Percentiles rank a stretch among this genome's conserved stretches.
Evolutionary conservation across 2,797 vertebrate species (phyloP).

Genomic region (Hoplostethus mediterraneus): DNA sequence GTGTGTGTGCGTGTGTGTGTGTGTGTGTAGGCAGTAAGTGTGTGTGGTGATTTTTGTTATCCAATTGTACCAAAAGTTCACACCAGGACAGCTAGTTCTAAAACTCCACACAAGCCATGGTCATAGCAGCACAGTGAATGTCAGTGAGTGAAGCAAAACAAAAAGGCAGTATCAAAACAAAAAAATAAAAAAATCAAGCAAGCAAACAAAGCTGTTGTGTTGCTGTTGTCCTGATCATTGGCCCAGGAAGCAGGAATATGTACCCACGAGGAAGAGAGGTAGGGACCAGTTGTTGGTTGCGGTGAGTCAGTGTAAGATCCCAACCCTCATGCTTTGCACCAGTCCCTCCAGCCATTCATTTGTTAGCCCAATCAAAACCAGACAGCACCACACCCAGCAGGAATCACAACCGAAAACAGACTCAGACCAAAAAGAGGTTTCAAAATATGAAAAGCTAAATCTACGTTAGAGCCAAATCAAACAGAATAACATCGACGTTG

Average conservation of each 20-base stretch:
- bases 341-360: slow-evolving; percentile 52
- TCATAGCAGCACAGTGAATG: slow-evolving; percentile 63
- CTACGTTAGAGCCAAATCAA: slow-evolving; percentile 58
- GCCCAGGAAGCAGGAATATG: slow-evolving; percentile 38
- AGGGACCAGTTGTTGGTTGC: slow-evolving; percentile 33
- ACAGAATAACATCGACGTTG: slow-evolving; percentile 35
- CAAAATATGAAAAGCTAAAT: slow-evolving; percentile 29
- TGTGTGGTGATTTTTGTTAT: slow-evolving; percentile 28
- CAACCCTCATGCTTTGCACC: slow-evolving; percentile 47
- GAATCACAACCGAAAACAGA: slow-evolving; percentile 16
- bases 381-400: slow-evolving; percentile 55
- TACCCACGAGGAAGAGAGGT: slow-evolving; percentile 23
- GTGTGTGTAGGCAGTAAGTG: neutral
- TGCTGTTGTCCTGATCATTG: slow-evolving; percentile 42
- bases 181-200: slow-evolving; percentile 61
- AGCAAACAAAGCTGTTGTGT: slow-evolving; percentile 68
- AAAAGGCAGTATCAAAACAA: slow-evolving; percentile 11
- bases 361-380: slow-evolving; percentile 60
- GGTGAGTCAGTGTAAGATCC: slow-evolving; percentile 32
- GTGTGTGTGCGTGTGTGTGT: neutral
- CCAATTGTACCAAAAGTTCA: slow-evolving; percentile 39
- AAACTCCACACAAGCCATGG: slow-evolving; percentile 62
- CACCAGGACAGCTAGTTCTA: slow-evolving; percentile 42
- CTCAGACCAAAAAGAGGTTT: slow-evolving; percentile 6
- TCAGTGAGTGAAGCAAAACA: slow-evolving; percentile 59